Conservation (phyloP, 2,797 vertebrate species). For the Melanotaenia parkinsoni region DNA sequence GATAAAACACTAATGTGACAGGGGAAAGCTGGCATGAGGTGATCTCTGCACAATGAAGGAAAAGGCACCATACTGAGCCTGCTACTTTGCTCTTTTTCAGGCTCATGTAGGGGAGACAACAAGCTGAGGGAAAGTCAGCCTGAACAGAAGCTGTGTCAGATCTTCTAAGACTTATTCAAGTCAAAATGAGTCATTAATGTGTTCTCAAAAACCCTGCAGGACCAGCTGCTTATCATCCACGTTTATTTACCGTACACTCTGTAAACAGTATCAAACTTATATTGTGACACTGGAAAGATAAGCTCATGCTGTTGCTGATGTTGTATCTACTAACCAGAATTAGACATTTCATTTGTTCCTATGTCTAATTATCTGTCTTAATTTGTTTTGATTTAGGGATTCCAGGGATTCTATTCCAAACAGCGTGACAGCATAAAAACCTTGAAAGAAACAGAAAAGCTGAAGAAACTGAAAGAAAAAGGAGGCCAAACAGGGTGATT, state of each 20-base stretch:
- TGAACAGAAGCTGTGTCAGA: slow-evolving; percentile 25
- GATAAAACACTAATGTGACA: slow-evolving; percentile 82
- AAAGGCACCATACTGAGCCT: slow-evolving; percentile 79
- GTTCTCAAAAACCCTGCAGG: neutral
- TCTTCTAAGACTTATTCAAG: slow-evolving; percentile 36
- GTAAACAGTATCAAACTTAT: slow-evolving; percentile 23
- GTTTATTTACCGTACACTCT: neutral
- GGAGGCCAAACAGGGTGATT: slow-evolving; percentile 68
- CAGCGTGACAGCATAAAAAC: slow-evolving; percentile 67
- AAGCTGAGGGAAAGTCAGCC: slow-evolving; percentile 48
- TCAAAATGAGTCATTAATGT: slow-evolving; percentile 34
- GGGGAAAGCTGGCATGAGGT: slow-evolving; percentile 77
- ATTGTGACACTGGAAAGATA: slow-evolving; percentile 31
- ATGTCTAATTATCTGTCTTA: slow-evolving; percentile 63
- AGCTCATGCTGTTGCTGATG: slow-evolving; percentile 36
- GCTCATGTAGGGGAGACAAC: slow-evolving; percentile 49
- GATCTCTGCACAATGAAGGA: slow-evolving; percentile 73
- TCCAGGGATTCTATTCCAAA: slow-evolving; percentile 51
- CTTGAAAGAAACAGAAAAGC: slow-evolving; percentile 67
- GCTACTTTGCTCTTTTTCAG: slow-evolving; percentile 79
- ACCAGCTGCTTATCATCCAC: neutral
- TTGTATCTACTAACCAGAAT: slow-evolving; percentile 27
- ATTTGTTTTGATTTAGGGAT: slow-evolving; percentile 71
- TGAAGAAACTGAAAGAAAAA: slow-evolving; percentile 62
- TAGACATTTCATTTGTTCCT: slow-evolving; percentile 58